Base-by-base conservation (phyloP, 2,113 vertebrate genomes). In the Oncorhynchus nerka region DNA sequence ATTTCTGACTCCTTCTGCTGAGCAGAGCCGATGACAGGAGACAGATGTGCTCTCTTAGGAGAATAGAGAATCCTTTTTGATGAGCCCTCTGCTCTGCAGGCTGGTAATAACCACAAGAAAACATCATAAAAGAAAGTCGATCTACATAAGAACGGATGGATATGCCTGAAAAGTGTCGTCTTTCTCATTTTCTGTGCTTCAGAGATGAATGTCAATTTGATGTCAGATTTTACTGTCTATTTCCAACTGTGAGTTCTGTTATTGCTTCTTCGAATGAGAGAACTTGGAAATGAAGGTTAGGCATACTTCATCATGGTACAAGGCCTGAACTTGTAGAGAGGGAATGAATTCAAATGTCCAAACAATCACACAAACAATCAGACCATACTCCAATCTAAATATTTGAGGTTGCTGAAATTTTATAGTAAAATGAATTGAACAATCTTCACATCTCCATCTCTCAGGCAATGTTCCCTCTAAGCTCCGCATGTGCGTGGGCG, bases 171-270 rank as follows among this genome's bases (percentile, higher is more conserved):
- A 85, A 81, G 66, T 68, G 26, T 84, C 71, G 39, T 81, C 72
- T 71, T 79, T 66, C 71, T 75, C 32, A 49, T 77, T 51, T 55
- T 71, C 72, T 77, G 75, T 49, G 74, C 72, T 79, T 78, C 45
- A 75, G 76, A 79, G 88, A 81, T 79, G 90, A 92, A 90, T 89
- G 90, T 91, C 88, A 87, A 88, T 89, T 89, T 82, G 79, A 83
- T 86, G 88, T 87, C 86, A 85, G 82, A 77, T 78, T 84, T 70
- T 66, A 77, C 84, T 82, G 80, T 75, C 84, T 83, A 80, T 75
- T 76, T 83, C 86, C 89, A 89, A 75, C 86, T 88, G 83, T 87
- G 90, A 83, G 80, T 68, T 70, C 73, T 69, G 77, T 86, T 85
- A 90, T 88, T 89, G 84, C 89, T 87, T 84, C 71, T 88, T 88